phyloP scores from a whole-genome alignment of 2,888 invertebrate genomes.

The Megamerina dolium region DNA sequence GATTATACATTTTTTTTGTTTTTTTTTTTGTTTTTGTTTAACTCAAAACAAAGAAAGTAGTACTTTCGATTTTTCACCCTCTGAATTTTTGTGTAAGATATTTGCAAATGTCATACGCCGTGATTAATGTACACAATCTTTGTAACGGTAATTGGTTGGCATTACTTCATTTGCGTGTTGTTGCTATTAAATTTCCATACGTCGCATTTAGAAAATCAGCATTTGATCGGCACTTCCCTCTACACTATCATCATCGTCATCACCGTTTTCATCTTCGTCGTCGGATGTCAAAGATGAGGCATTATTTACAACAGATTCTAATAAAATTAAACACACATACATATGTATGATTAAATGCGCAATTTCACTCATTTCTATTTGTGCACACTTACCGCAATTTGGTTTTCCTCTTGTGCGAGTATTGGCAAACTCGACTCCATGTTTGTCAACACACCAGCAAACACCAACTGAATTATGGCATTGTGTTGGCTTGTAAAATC shows the following conservation, averaged over 20 bases:
- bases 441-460: slow-evolving; percentile 92
- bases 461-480: slow-evolving; percentile 81
- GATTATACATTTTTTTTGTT: too few species aligned
- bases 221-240: slow-evolving; percentile 75
- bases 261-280: slow-evolving; percentile 70
- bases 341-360: too few species aligned
- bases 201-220: slow-evolving; percentile 59
- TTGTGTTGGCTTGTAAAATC: slow-evolving; percentile 79
- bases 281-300: slow-evolving; percentile 58
- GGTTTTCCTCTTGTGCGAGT: slow-evolving; percentile 77
- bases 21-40: too few species aligned
- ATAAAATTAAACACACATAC: too few species aligned
- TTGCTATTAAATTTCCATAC: too few species aligned
- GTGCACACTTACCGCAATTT: slow-evolving; percentile 62
- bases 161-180: too few species aligned
- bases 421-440: slow-evolving; percentile 81
- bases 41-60: too few species aligned
- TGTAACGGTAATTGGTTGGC: too few species aligned
- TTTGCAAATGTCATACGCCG: too few species aligned
- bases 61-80: too few species aligned
- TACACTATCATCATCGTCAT: slow-evolving; percentile 62
- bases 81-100: too few species aligned
- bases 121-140: too few species aligned
- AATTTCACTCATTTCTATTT: not conserved
- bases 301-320: slow-evolving; percentile 54